A percentile compares a stretch with the other conserved stretches of the same genome.
Conservation (phyloP, 2,888 invertebrate species). For the Physocephala rufipes region DNA sequence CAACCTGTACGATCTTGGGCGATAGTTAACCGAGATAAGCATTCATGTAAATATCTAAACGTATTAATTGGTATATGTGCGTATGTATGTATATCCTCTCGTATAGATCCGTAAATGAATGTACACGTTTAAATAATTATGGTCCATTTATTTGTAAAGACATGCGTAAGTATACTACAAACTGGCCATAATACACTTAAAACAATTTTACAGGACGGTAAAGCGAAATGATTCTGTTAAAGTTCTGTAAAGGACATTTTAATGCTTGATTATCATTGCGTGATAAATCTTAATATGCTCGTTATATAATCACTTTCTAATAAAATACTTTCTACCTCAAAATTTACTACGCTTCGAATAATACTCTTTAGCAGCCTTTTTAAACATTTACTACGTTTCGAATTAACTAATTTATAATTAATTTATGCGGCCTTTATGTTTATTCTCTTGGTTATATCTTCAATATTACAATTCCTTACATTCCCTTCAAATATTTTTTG, state of each 20-base stretch:
- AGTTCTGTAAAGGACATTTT: too few species aligned
- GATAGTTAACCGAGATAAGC: slow-evolving; percentile 14
- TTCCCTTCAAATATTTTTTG: neutral
- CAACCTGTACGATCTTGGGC: slow-evolving; percentile 23
- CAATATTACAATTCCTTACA: neutral
- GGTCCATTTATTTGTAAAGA: neutral
- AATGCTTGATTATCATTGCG: too few species aligned
- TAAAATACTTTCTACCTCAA: too few species aligned
- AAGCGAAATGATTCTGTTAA: too few species aligned
- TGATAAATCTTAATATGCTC: too few species aligned
- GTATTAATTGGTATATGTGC: neutral
- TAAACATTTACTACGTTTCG: neutral
- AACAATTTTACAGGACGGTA: too few species aligned
- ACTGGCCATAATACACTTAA: too few species aligned
- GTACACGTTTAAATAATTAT: neutral
- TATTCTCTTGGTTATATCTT: too few species aligned
- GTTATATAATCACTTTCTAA: too few species aligned
- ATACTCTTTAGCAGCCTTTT: neutral
- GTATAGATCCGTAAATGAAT: neutral
- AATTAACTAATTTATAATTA: neutral
- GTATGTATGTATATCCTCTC: neutral
- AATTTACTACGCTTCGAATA: too few species aligned
- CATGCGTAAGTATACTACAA: too few species aligned
- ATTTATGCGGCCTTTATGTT: too few species aligned
- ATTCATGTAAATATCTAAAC: neutral